Conservation (phyloP, 2,797 vertebrate genomes). For the Ataeniobius toweri region DNA sequence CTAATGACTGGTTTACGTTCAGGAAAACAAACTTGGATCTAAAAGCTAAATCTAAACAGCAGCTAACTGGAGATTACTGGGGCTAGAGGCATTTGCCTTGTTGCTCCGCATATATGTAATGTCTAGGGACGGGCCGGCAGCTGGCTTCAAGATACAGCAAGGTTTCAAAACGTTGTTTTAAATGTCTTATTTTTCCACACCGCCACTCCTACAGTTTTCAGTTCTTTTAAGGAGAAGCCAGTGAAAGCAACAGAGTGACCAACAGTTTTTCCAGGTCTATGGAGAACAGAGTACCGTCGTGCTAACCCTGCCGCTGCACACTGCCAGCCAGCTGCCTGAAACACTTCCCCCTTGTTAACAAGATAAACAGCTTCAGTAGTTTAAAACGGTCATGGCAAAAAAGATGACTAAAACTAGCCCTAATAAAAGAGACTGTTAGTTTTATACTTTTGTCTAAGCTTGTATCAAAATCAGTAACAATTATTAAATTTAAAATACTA, state of each 20-base stretch:
- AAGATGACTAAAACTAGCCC: background rate
- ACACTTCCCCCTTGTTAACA: background rate
- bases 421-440: background rate
- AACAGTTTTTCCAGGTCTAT: background rate
- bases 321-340: slow-evolving; percentile 1
- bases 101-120: background rate
- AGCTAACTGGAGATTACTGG: background rate
- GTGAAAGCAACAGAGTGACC: background rate
- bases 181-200: background rate
- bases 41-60: background rate
- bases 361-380: background rate
- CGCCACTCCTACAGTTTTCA: background rate
- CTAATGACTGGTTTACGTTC: background rate
- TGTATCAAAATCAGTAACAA: background rate
- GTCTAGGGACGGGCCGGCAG: background rate
- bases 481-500: background rate
- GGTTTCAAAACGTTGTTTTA: background rate
- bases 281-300: background rate
- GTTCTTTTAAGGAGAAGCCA: background rate
- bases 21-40: background rate
- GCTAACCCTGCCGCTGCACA: background rate
- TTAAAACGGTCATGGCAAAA: background rate
- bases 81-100: background rate
- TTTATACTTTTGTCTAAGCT: background rate
- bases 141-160: background rate